Evolutionary conservation across 2,113 vertebrate genomes (phyloP), one percentile per base, ranked within the genome.

Genomic region (Campylorhamphus procurvoides): DNA sequence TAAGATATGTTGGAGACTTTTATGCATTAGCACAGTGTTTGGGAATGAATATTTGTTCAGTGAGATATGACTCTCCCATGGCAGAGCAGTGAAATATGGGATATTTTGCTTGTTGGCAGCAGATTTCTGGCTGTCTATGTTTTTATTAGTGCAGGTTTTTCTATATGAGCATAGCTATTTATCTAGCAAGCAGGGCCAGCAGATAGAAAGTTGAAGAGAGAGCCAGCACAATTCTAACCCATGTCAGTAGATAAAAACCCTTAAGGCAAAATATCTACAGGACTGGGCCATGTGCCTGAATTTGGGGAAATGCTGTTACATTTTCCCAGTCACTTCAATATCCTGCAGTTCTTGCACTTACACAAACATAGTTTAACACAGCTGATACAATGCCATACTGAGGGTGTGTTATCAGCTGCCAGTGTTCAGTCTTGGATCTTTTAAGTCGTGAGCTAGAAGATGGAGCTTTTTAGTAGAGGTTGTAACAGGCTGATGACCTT

Each of bases 111-210:
- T 94, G 93, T 95, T 95, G 95, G 94, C 96, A 96, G 96, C 90
- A 89, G 96, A 89, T 96, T 96, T 97, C 96, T 96, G 90, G 76
- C 94, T 92, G 90, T 84, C 90, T 95, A 86, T 9, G 3, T 90
- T 96, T 97, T 96, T 96, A 96, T 96, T 97, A 94, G 93, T 47
- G 92, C 86, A 93, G 88, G 92, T 93, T 96, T 94, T 95, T 92
- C 92, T 95, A 59, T 89, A 64, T 90, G 88, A 91, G 89, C 82
- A 64, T 27, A 92, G 93, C 90, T 93, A 92, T 96, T 94, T 96
- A 92, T 96, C 96, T 96, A 94, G 93, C 73, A 84, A 92, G 93
- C 79, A 81, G 60, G 39, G 80, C 92, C 76, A 87, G 90, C 49
- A 90, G 95, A 93, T 86, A 95, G 94, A 53, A 95, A 94, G 93